Evolutionary conservation across 2,888 invertebrate species (phyloP).

Genomic region (Melangyna quadrimaculata): DNA sequence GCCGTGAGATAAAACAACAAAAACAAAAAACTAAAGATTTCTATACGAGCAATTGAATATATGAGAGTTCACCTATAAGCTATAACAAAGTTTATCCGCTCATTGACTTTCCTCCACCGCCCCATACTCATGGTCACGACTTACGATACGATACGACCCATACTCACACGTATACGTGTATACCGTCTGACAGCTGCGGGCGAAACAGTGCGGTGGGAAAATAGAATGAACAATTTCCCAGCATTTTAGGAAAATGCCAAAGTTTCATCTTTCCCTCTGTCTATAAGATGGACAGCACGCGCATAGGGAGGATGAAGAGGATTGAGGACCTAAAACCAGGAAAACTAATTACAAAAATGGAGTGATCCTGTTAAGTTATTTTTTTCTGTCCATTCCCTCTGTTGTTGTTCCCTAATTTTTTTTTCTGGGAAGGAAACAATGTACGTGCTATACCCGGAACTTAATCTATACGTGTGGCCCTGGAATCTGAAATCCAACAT

Average conservation of each 20-base stretch:
- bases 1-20: background rate
- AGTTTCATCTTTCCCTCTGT: slow-evolving; percentile 28
- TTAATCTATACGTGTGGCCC: slow-evolving; percentile 23
- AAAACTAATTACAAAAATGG: slow-evolving; percentile 71
- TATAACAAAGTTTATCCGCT: slow-evolving; percentile 43
- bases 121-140: background rate
- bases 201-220: background rate
- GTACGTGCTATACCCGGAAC: slow-evolving; percentile 36
- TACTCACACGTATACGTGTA: background rate
- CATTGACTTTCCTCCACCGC: slow-evolving; percentile 33
- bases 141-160: too few species aligned
- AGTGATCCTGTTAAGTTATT: slow-evolving; percentile 55
- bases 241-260: slow-evolving; percentile 39
- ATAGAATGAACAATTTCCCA: slow-evolving; percentile 4
- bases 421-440: slow-evolving; percentile 19
- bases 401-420: slow-evolving; percentile 1
- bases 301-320: slow-evolving; percentile 18
- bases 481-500: slow-evolving; percentile 24
- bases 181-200: background rate
- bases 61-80: slow-evolving; percentile 2
- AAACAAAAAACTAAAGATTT: background rate
- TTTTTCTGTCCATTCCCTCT: background rate
- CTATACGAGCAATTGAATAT: slow-evolving; percentile 35
- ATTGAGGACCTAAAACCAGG: slow-evolving; percentile 41
- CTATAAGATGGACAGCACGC: slow-evolving; percentile 57